Evolutionary conservation across 2,888 invertebrate genomes (phyloP).

Genomic region (Chouioia cunea): DNA sequence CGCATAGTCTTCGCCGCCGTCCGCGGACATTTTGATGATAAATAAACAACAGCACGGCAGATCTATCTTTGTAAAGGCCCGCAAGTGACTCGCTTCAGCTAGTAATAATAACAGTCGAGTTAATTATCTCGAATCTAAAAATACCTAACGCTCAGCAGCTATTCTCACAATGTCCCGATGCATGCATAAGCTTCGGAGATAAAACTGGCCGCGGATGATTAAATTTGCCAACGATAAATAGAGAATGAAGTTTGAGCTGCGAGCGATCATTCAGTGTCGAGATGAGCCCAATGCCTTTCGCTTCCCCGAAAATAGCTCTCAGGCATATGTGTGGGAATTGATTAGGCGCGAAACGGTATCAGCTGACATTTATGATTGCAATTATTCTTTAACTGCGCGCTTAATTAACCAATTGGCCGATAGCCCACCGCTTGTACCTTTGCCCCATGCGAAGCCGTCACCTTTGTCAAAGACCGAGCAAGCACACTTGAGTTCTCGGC

Average conservation of each 20-base stretch:
- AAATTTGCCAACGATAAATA: slow-evolving; percentile 40
- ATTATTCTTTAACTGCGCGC: slow-evolving; percentile 50
- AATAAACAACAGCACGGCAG: too few relatives aligned
- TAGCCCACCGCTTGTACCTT: too few relatives aligned
- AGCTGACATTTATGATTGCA: slow-evolving; percentile 29
- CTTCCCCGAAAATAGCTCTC: background rate
- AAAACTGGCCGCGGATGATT: slow-evolving; percentile 19
- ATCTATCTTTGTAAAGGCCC: too few relatives aligned
- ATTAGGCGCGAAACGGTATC: slow-evolving; percentile 45
- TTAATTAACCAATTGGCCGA: slow-evolving; percentile 50
- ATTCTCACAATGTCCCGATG: too few relatives aligned
- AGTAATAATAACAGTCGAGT: too few relatives aligned
- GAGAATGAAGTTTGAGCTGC: slow-evolving; percentile 32
- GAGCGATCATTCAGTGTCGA: slow-evolving; percentile 38
- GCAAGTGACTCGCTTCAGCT: too few relatives aligned
- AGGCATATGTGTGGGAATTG: slow-evolving; percentile 42
- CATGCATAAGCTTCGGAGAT: background rate
- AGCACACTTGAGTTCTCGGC: slow-evolving; percentile 45
- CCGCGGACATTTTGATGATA: too few relatives aligned
- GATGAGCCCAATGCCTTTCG: background rate
- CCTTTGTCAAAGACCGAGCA: slow-evolving; percentile 45
- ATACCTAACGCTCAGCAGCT: too few relatives aligned
- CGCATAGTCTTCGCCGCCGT: too few relatives aligned
- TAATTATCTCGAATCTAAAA: too few relatives aligned
- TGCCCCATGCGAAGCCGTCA: too few relatives aligned